Base-by-base conservation (phyloP, 2,797 vertebrate genomes). In the Spinus olivaceus region DNA sequence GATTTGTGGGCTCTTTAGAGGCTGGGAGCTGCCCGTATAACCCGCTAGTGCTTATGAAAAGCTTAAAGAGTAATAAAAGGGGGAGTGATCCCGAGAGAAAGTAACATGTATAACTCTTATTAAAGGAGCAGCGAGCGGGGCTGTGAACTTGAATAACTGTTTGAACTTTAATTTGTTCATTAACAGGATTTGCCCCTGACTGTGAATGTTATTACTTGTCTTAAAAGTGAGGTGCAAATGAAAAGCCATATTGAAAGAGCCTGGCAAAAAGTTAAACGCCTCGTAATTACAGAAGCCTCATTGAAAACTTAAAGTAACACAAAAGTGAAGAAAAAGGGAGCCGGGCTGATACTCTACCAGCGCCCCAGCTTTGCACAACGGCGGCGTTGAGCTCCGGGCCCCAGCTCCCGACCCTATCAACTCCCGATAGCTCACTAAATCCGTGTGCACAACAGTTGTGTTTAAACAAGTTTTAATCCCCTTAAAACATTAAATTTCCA, bases 81-180 rank as follows among this genome's bases (percentile, higher is more conserved):
- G 91, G 94, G 95, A 93, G 84, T 84, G 89, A 96, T 94, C 91
- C 85, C 80, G 74, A 71, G 56, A 97, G 98, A 98, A 97, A 98
- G 98, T 97, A 98, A 98, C 98, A 97, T 97, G 97, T 97, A 98
- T 95, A 97, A 98, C 97, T 98, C 97, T 98, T 98, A 98, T 98
- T 97, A 98, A 98, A 97, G 96, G 96, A 98, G 97, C 97, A 97
- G 97, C 70, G 23, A 97, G 96, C 70, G 77, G 96, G 94, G 97
- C 97, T 98, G 97, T 98, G 98, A 98, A 98, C 98, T 98, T 98
- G 98, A 97, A 96, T 98, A 97, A 97, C 97, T 98, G 98, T 98
- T 98, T 98, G 98, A 98, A 98, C 98, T 98, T 98, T 98, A 98
- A 98, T 98, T 98, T 98, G 98, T 98, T 98, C 98, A 98, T 98